Evolutionary conservation across 2,888 invertebrate genomes (phyloP), one percentile per base, ranked within the genome.

Genomic region (Oscheius sp.): DNA sequence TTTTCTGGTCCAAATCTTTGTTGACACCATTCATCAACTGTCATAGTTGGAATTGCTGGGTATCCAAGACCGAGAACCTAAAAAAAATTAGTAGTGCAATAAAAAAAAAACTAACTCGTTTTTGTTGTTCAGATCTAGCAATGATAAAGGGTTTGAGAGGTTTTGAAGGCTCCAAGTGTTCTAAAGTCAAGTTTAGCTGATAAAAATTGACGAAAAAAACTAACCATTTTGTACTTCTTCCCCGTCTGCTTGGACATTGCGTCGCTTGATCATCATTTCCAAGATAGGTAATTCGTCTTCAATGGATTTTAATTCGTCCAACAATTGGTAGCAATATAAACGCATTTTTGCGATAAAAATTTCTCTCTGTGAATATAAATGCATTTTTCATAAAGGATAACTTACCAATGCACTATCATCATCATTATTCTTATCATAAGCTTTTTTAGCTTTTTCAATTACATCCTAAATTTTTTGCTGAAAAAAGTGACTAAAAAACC

Each of bases 21-120:
- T 69, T 95, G 93, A 87, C 95, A 96, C 89, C 96, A 96, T 89
- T 98, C 96, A 84, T 95, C 92, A 0, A 98, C 93, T 0, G 95
- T 94, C 90, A 95, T 90, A 1, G 93, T 91, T 1, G 97, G 96
- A 65, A 96, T 87, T 80, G 94, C 92, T 0, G 97, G 97, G 89
- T 98, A 98, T 0, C 97, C 97, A 39, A 92, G 90, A 0, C 97
- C 98, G 88, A 91, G 95, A 12, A 97, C 93, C 68, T 68, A 23
- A 34, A 68, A n/a, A 1, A 29, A 3, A 17, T 3, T 42, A 45
- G 29, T 10, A 17, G 27, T 27, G 33, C 53, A 2, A 34, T 37
- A n/a, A n/a, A n/a, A n/a, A n/a, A n/a, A n/a, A n/a, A 12, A 52
- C 17, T 1, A n/a, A 65, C 65, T 37, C 93, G 91, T 88, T 96